phyloP scores from a whole-genome alignment of 2,888 invertebrate species.

The Busseola fusca region DNA sequence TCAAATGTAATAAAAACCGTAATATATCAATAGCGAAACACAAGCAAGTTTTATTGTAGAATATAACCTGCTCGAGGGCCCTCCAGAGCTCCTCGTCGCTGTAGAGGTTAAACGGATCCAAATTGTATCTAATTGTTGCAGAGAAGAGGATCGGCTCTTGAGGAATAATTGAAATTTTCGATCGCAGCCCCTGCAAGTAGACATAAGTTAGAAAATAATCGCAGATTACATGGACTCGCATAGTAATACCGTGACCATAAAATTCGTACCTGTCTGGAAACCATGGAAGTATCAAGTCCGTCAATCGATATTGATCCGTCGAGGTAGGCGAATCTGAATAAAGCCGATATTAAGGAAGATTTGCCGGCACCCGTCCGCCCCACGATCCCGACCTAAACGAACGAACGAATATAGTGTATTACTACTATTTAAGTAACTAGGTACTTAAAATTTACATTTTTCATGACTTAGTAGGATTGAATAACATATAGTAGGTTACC shows the following conservation, averaged over 20 bases:
- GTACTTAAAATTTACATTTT: slow-evolving; percentile 6
- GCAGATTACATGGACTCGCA: slow-evolving; percentile 24
- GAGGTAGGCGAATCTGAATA: slow-evolving; percentile 91
- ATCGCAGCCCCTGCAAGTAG: slow-evolving; percentile 87
- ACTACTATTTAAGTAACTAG: not conserved
- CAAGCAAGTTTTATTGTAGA: slow-evolving; percentile 43
- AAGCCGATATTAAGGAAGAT: slow-evolving; percentile 91
- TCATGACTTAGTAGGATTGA: not conserved
- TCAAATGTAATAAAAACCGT: slow-evolving; percentile 45
- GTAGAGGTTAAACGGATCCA: slow-evolving; percentile 93
- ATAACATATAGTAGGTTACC: not conserved
- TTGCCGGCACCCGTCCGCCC: slow-evolving; percentile 94
- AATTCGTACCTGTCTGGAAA: slow-evolving; percentile 87
- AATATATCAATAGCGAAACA: slow-evolving; percentile 37
- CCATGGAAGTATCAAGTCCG: slow-evolving; percentile 87
- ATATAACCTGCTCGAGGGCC: slow-evolving; percentile 91
- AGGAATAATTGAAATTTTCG: slow-evolving; percentile 91
- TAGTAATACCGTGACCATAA: slow-evolving; percentile 35
- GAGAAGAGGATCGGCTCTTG: slow-evolving; percentile 95
- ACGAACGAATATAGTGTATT: slow-evolving; percentile 11
- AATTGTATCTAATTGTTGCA: slow-evolving; percentile 91
- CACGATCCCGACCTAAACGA: slow-evolving; percentile 89
- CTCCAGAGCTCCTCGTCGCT: slow-evolving; percentile 92
- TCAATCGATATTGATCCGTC: slow-evolving; percentile 91
- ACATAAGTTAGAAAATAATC: slow-evolving; percentile 46